Base-by-base conservation (phyloP, 2,888 invertebrate genomes). In the Ametastegia equiseti region DNA sequence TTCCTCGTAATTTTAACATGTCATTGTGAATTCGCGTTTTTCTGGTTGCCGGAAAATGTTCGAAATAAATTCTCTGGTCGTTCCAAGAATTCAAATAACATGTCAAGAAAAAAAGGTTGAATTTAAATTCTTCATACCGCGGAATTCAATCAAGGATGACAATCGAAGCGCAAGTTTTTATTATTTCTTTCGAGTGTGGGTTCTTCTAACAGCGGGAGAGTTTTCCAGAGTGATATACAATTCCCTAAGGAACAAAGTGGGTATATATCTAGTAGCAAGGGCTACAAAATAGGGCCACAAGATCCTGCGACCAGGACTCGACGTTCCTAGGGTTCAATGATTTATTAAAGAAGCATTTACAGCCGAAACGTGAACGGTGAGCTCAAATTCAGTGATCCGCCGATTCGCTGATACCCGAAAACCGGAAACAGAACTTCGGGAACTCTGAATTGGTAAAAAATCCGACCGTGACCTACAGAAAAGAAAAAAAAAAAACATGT, bases 271-370 rank as follows among this genome's bases (percentile, higher is more conserved):
- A 15, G 13, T 54, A 23, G 19, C 9, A 39, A 65, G 65, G 65
- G 65, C 65, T 19, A 39, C 36, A 75, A 54, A 75, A 54, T 45
- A 54, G 54, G 75, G 54, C n/a, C n/a, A 36, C 42, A 73, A 71
- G 45, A 73, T 19, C 50, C 36, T 36, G 7, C 36, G 6, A 19
- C 69, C 27, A n/a, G 27, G 23, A 23, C 45, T 19, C 19, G 19
- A 15, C 39, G 39, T 65, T 65, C 33, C 65, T 39, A 50, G 73
- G 73, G 73, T 33, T 73, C 75, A 13, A 75, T 75, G 75, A 75
- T 75, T 75, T 75, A 75, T 75, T 75, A 36, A 75, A 75, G 75
- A 75, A 75, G 50, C 54, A 75, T 75, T 75, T 75, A 75, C 75
- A 75, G 75, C 75, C 75, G 75, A 30, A 19, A 75, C 75, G 75